These are phyloP conservation scores for Tupiocoris notatus DNA, from an alignment of 2,888 invertebrate genomes.

Conservation along the genomic window DNA sequence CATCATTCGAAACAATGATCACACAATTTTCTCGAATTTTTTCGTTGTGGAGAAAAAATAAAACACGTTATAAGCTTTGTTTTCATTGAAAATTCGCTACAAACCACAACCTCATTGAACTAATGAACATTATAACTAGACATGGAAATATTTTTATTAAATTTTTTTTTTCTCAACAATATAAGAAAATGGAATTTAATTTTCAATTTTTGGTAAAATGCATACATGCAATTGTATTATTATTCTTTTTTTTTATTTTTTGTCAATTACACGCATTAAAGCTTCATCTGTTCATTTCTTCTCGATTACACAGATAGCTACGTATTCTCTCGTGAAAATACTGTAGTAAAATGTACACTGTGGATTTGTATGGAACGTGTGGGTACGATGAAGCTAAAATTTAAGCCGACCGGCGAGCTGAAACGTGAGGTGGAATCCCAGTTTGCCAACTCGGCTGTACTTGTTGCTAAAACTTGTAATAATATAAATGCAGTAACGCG, in stretches of 20 bases:
- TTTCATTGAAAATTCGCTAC: neutral
- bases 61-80: neutral
- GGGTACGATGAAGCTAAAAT: neutral
- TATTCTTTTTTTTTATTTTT: no score
- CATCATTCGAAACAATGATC: conserved; percentile 20
- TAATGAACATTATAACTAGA: conserved; percentile 12
- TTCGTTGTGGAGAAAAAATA: conserved; percentile 25
- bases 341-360: conserved; percentile 11
- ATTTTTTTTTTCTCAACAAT: conserved; percentile 12
- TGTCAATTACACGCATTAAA: conserved; percentile 7
- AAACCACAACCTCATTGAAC: conserved; percentile 19
- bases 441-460: neutral
- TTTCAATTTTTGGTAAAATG: conserved; percentile 1
- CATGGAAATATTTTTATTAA: conserved; percentile 5
- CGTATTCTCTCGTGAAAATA: neutral
- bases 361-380: neutral
- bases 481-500: no score
- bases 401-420: neutral
- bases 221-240: no score
- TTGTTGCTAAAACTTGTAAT: no score
- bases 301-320: neutral
- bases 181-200: conserved; percentile 9
- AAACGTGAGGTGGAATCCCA: neutral
- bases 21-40: neutral
- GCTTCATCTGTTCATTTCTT: conserved; percentile 19